phyloP scores from a whole-genome alignment of 2,888 invertebrate species.

The Spodoptera exigua region DNA sequence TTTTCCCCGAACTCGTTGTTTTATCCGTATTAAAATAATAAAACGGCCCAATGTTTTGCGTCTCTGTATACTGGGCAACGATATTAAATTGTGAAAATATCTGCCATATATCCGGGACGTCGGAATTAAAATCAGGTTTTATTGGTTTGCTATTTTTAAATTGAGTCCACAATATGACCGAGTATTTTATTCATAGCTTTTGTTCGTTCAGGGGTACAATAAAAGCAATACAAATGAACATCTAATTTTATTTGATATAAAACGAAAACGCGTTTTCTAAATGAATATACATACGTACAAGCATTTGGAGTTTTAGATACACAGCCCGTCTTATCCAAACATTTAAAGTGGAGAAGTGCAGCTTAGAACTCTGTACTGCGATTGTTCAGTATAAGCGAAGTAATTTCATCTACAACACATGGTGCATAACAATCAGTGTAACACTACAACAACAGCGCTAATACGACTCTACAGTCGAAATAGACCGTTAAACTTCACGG shows the following conservation, averaged over 20 bases:
- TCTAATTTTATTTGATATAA: too few species aligned
- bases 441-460: conserved; percentile 66
- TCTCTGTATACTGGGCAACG: conserved; percentile 60
- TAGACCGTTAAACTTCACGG: conserved; percentile 84
- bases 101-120: conserved; percentile 58
- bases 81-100: conserved; percentile 69
- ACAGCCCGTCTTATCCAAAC: conserved; percentile 12
- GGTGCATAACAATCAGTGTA: conserved; percentile 58
- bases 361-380: conserved; percentile 24
- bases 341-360: conserved; percentile 33
- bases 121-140: conserved; percentile 48
- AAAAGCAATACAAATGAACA: too few species aligned
- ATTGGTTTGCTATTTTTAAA: conserved; percentile 53
- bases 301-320: background rate
- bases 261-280: too few species aligned
- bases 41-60: conserved; percentile 74
- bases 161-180: conserved; percentile 26
- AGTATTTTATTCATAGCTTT: conserved; percentile 32
- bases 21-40: conserved; percentile 84
- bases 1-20: conserved; percentile 77
- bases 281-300: background rate
- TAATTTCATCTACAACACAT: conserved; percentile 48
- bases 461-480: conserved; percentile 62
- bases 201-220: too few species aligned
- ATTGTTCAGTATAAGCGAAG: conserved; percentile 34